Evolutionary conservation across 2,797 vertebrate species (phyloP), one percentile per base, ranked within the genome.

Genomic region (Malurus splendens): DNA sequence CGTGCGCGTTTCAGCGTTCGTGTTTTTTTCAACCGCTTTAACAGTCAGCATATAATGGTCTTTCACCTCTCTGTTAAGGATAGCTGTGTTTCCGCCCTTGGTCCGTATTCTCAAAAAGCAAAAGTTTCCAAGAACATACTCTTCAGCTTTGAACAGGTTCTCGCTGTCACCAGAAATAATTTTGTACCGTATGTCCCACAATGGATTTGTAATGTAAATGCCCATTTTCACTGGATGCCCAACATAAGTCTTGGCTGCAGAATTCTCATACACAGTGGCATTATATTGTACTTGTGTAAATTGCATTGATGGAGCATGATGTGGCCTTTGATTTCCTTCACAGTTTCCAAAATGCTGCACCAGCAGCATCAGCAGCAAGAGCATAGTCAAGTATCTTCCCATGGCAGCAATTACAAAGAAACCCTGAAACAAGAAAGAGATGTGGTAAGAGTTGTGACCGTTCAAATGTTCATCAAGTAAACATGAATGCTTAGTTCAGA

Each of bases 111-210:
- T 97, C 96, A 99, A 96, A 97, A 99, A 99, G 95, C 98, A 99
- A 94, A 99, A 99, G 96, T 99, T 98, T 93, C 99, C 99, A 95
- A 99, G 94, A 90, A 98, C 61, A 61, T 99, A 97, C 87, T 99
- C 99, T 96, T 99, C 99, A 14, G 99, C 99, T 98, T 99, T 99
- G 95, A 99, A 99, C 59, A 99, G 96, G 96, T 99, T 99, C 93
- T 99, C 99, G 82, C 95, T 98, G 97, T 99, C 99, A 88, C 99
- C 99, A 62, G 99, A 98, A 95, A 99, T 96, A 74, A 99, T 99
- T 98, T 99, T 99, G 97, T 99, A 99, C 95, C 98, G 97, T 93
- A 99, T 90, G 95, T 99, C 99, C 99, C 99, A 99, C 27, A 94
- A 32, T 3, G 98, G 98, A 89, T 98, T 95, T 86, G 96, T 94